Evolutionary conservation across 92 coral and sea anemone genomes (phyloP), one percentile per base, ranked within the genome.

Genomic region (Umimayanthus chanpuru): DNA sequence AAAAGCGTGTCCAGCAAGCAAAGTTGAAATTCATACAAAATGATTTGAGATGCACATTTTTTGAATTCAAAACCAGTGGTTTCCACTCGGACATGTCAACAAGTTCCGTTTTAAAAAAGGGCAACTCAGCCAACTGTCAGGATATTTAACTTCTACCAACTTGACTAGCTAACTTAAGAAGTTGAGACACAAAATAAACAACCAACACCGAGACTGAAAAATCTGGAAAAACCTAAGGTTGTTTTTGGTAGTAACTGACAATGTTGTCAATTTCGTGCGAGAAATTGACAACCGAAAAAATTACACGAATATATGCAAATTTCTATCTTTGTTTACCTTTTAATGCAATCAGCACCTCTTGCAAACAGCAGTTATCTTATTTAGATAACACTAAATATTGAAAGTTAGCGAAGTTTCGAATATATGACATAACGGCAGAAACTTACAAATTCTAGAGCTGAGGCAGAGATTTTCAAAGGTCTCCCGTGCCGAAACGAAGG

Each of bases 301-400:
- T 2, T 43, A 40, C 3, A 26, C 25, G 6, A 53, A 55, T 56
- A 16, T 23, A 82, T 83, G 87, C 77, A 43, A 83, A 70, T 83
- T 41, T 25, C 21, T 3, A 1, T 3, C 38, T 6, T 28, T 83
- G 41, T 68, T 83, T 82, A 82, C 86, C 2, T 2, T 30, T 80
- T 41, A 68, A 82, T 67, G 26, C 65, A 71, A 83, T 68, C 87
- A 83, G 64, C 78, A 68, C 78, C 41, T 68, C 77, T 83, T 44
- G 32, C 55, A 25, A 80, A 56, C 77, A 73, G 61, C 40, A 68
- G 61, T 83, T 83, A 81, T 32, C 74, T 36, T 40, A 78, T 64
- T 81, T 81, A 21, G 78, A 83, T 83, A 83, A 47, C 65, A 83
- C 28, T 83, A 67, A 75, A 75, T 75, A 75, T 20, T 43, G 79